Evolutionary conservation across 2,888 invertebrate genomes (phyloP).

Genomic region (Polymixis lichenea): DNA sequence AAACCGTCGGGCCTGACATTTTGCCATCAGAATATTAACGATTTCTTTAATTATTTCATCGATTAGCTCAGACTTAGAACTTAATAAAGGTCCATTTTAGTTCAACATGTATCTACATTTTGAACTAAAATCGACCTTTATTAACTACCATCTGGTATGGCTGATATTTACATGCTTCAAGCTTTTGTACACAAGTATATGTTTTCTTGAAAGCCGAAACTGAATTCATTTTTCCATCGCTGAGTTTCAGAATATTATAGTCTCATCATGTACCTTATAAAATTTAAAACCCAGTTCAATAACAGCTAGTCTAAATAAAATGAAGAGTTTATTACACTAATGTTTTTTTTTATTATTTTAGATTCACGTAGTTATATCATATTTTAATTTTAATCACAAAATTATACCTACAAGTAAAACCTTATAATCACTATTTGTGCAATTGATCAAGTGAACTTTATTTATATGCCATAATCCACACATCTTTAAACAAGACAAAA

Average conservation of each 20-base stretch:
- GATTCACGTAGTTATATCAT: neutral
- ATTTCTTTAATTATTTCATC: neutral
- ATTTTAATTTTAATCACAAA: neutral
- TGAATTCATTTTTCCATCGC: neutral
- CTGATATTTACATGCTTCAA: neutral
- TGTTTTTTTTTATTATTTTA: neutral
- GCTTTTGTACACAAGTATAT: neutral
- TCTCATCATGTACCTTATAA: neutral
- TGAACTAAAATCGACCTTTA: no score
- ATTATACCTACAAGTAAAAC: neutral
- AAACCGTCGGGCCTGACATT: constrained; percentile 19
- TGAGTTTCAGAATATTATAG: no score
- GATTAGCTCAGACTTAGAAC: neutral
- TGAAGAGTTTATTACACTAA: neutral
- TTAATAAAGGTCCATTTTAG: neutral
- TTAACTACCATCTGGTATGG: no score
- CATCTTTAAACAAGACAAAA: constrained; percentile 22
- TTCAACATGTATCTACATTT: neutral
- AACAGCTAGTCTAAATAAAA: neutral
- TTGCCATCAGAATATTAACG: constrained; percentile 11
- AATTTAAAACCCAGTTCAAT: neutral
- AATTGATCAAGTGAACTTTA: constrained; percentile 14
- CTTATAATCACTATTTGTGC: neutral
- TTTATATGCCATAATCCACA: constrained; percentile 28
- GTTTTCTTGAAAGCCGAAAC: neutral